Conservation (phyloP, 2,797 vertebrate species). For the Chrysolophus pictus region DNA sequence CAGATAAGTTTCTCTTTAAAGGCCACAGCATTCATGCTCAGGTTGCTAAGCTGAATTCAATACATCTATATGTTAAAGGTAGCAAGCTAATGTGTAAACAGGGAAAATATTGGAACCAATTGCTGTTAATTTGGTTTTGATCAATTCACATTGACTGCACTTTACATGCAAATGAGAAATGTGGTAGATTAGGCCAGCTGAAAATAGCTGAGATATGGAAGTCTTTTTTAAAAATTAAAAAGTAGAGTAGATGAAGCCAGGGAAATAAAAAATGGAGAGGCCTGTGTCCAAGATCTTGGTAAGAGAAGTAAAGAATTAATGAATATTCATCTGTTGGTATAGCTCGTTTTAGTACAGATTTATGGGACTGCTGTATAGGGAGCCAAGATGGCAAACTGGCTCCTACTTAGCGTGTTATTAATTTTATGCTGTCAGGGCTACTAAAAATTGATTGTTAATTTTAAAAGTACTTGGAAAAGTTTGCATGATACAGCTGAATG, state of each 20-base stretch:
- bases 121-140: constrained; percentile 90
- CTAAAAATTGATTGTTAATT: neutral
- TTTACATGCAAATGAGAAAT: constrained; percentile 94
- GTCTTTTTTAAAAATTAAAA: neutral
- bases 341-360: neutral
- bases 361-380: neutral
- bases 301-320: neutral
- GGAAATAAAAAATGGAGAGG: neutral
- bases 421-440: neutral
- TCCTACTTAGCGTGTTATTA: neutral
- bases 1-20: constrained; percentile 95
- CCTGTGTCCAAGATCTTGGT: neutral
- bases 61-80: constrained; percentile 90
- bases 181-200: constrained; percentile 65
- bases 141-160: constrained; percentile 95
- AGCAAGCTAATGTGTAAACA: constrained; percentile 90
- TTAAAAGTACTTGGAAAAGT: neutral
- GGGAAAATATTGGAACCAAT: constrained; percentile 91
- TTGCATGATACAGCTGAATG: neutral
- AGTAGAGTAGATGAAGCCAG: neutral
- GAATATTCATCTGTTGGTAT: neutral
- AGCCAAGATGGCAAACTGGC: neutral
- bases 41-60: constrained; percentile 97
- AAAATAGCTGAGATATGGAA: constrained; percentile 53
- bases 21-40: constrained; percentile 87